Conservation (phyloP, 35 echinoderm and acorn worm genomes). For the Holothuria glaberrima region DNA sequence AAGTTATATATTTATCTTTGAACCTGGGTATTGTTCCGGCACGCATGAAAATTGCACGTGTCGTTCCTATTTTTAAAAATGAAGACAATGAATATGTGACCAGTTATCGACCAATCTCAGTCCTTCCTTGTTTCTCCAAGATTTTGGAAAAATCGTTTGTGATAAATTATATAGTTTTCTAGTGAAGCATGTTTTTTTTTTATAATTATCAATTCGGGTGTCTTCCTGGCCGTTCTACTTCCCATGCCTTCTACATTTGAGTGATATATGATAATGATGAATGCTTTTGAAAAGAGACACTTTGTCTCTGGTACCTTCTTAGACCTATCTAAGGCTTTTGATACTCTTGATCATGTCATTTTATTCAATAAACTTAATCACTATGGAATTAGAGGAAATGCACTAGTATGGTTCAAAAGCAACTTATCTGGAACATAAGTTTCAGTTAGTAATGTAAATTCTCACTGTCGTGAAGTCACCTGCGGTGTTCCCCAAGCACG, state of each 20-base stretch:
- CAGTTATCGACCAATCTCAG: too few relatives aligned
- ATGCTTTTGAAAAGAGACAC: neutral
- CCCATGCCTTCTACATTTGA: neutral
- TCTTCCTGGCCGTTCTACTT: neutral
- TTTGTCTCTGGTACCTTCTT: neutral
- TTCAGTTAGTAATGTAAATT: neutral
- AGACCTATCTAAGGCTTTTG: neutral
- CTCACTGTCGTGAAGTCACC: neutral
- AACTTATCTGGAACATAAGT: neutral
- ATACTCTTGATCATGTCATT: neutral
- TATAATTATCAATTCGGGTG: neutral
- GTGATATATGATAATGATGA: too few relatives aligned
- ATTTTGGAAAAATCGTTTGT: too few relatives aligned
- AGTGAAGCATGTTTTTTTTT: too few relatives aligned
- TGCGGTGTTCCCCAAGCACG: neutral
- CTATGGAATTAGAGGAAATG: conserved; percentile 1
- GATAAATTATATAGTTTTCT: too few relatives aligned
- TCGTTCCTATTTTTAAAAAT: too few relatives aligned
- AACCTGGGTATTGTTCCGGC: too few relatives aligned
- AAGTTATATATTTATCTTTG: too few relatives aligned
- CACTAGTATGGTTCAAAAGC: neutral
- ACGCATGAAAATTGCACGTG: too few relatives aligned
- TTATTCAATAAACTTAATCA: conserved; percentile 4
- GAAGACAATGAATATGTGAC: too few relatives aligned
- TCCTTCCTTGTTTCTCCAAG: too few relatives aligned